Conservation (phyloP, 2,113 vertebrate genomes). For the Ovibos moschatus region DNA sequence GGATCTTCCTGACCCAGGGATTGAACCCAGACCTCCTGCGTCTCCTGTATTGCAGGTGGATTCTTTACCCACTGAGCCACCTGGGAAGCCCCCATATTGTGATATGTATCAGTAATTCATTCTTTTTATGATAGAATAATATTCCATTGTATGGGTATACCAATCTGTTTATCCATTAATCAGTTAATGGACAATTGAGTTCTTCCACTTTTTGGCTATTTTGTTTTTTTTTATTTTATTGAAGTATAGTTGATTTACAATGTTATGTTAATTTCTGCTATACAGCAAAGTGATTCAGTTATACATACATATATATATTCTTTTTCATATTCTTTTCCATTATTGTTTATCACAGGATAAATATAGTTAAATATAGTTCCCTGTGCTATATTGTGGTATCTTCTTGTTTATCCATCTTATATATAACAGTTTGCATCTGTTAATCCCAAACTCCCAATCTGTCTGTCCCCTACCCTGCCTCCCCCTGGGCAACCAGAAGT, state of each 20-base stretch:
- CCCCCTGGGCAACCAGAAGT: not conserved
- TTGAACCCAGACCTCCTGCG: not conserved
- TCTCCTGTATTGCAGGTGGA: not conserved
- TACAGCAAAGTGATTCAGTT: not conserved
- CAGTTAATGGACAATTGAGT: not conserved
- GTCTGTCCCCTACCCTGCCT: not conserved
- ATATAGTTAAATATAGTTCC: not conserved
- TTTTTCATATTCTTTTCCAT: not conserved
- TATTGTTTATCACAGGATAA: not conserved
- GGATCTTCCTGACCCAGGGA: not conserved
- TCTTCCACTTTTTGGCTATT: not conserved
- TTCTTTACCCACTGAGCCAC: not conserved
- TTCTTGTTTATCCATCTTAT: not conserved
- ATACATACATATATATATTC: not conserved
- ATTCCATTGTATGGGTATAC: not conserved
- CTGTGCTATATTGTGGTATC: not conserved
- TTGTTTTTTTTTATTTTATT: not conserved
- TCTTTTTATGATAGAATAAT: not conserved
- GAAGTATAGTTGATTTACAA: not conserved
- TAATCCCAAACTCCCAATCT: not conserved
- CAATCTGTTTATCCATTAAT: not conserved
- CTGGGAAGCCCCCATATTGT: not conserved
- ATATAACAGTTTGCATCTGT: not conserved
- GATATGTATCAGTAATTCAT: not conserved
- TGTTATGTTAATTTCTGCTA: not conserved